Percentiles rank a stretch among this genome's conserved stretches.
Conservation (phyloP, 1,140 invertebrate genomes). For the Agraylea sexmaculata region DNA sequence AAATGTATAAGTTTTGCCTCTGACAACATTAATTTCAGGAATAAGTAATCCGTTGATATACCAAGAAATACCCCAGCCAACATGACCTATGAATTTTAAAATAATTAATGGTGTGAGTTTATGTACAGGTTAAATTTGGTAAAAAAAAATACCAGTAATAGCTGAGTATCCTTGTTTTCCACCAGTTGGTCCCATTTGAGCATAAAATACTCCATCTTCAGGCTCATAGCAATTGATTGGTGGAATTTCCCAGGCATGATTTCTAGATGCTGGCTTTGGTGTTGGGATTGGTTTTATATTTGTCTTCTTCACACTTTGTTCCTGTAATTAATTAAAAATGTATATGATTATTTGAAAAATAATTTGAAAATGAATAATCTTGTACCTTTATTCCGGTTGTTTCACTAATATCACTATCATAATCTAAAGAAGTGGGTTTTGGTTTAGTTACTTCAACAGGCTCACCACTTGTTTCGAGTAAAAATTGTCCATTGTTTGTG, state of each 20-base stretch:
- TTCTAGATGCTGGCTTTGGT: slow-evolving; percentile 47
- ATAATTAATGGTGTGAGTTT: too few species aligned
- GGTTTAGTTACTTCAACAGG: slow-evolving; percentile 10
- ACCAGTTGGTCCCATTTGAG: slow-evolving; percentile 82
- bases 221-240: slow-evolving; percentile 80
- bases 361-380: too few species aligned
- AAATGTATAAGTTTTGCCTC: slow-evolving; percentile 83
- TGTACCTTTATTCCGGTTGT: slow-evolving; percentile 15
- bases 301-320: slow-evolving; percentile 13
- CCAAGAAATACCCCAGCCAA: slow-evolving; percentile 90
- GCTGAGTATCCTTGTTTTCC: slow-evolving; percentile 76
- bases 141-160: slow-evolving; percentile 57
- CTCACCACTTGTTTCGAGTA: slow-evolving; percentile 17
- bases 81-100: slow-evolving; percentile 51
- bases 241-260: slow-evolving; percentile 69
- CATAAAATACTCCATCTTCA: slow-evolving; percentile 80
- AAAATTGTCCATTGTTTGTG: slow-evolving; percentile 22
- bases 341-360: background rate
- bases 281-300: slow-evolving; percentile 41
- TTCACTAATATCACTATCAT: slow-evolving; percentile 20
- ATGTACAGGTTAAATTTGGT: background rate
- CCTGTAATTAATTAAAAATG: slow-evolving; percentile 8
- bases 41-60: slow-evolving; percentile 91
- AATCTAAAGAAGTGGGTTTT: slow-evolving; percentile 13
- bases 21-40: slow-evolving; percentile 83